Base-by-base conservation (phyloP, 2,113 vertebrate genomes). In the Lontra canadensis region DNA sequence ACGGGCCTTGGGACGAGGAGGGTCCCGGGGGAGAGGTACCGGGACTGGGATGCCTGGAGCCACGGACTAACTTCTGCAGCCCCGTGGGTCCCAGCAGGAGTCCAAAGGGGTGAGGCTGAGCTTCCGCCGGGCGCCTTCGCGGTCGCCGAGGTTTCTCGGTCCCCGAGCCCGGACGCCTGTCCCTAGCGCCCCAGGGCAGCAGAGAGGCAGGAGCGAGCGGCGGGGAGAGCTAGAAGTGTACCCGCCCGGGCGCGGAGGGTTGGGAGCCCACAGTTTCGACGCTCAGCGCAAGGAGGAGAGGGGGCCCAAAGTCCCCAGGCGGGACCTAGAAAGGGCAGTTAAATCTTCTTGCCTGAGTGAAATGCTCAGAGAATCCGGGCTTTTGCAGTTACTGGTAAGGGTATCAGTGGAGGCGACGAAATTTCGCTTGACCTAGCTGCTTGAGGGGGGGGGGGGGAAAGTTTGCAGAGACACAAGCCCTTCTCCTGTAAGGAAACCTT, bases 191-290 rank as follows among this genome's bases (percentile, higher is more conserved):
- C 21, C 4, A 7, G 12, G 59, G 63, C 23, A 0, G 2, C 52
- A 36, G 52, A n/a, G 57, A 4, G 0, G 20, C 2, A 3, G 26
- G 21, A 7, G 18, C 0, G 1, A 20, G n/a, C 4, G 0, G 6
- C 18, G 0, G 61, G n/a, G 34, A 47, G 20, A 25, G 31, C 8
- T 12, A 0, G 7, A 47, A 42, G 31, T 8, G 13, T 12, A 55
- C 44, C 8, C 2, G 29, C 9, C 2, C 2, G 9, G 23, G 13
- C 1, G 13, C 6, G 0, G 4, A 12, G 6, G 14, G 15, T 36
- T 42, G n/a, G 20, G 5, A 95, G 47, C 15, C 44, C 29, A n/a
- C 11, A 36, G 61, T 69, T 15, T 25, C 39, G 17, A 1, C 0
- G 9, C 34, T 6, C 0, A 0, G 25, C 21, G 34, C 39, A 42